Base-by-base conservation (phyloP, 1,140 invertebrate species). In the Scaptomyza montana region DNA sequence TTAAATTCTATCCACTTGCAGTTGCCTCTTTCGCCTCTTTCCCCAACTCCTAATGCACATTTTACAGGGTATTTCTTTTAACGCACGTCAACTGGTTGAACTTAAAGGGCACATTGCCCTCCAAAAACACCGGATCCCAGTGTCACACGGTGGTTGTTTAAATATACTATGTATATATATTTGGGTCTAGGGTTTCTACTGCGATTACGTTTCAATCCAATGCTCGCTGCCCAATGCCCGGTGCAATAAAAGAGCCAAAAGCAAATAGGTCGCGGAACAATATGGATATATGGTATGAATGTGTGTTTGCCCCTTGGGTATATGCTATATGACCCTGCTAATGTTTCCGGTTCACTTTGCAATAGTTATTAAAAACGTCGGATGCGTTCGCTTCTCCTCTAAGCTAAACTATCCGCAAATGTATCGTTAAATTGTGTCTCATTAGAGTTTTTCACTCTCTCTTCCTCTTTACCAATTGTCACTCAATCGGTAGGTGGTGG, bases 281-380 rank as follows among this genome's bases (percentile, higher is more conserved):
- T 72, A 51, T 61, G 60, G 57, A 25, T 41, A 28, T 55, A 5
- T 39, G 30, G 41, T n/a, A n/a, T 9, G 16, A 21, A n/a, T 49
- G 19, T 73, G 50, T 54, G 55, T 59, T 59, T 60, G 50, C 36
- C 46, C 62, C 50, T 36, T 43, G 64, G 36, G 64, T 54, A 41
- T 54, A 60, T 71, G 62, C 25, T 33, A 33, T 33, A 49, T 78
- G 67, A 66, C 62, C 66, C 51, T 56, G 77, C 80, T 71, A 64
- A 62, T 76, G 72, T 82, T 87, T 87, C 82, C 84, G 82, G 75
- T 89, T 82, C 78, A 80, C 64, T 78, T 87, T 86, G 84, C 78
- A 82, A 82, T 87, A 79, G 74, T 87, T 82, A 80, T 87, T 87
- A 75, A 86, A 80, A 25, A 64, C 60, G 59, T 79, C 64, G 65